These are phyloP conservation scores for Psylliodes chrysocephalus DNA, from an alignment of 2,888 invertebrate genomes.

Conservation along the genomic window DNA sequence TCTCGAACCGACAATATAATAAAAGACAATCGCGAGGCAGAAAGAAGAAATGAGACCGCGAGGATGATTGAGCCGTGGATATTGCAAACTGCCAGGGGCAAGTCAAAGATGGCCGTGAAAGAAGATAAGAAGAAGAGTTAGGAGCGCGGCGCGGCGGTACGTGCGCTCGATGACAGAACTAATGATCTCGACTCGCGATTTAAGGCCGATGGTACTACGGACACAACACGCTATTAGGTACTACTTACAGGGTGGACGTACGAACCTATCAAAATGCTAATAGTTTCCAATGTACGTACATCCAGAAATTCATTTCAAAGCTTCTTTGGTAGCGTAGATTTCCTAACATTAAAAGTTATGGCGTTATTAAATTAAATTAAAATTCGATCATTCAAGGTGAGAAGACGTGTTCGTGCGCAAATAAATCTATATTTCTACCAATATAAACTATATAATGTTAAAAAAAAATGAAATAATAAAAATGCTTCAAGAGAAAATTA, in stretches of 20 bases:
- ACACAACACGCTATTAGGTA: conserved; percentile 41
- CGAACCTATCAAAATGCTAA: background rate
- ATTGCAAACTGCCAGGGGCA: conserved; percentile 58
- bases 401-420: too few relatives aligned
- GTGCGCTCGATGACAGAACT: conserved; percentile 55
- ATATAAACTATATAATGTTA: too few relatives aligned
- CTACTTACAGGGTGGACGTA: conserved; percentile 34
- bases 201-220: conserved; percentile 43
- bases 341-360: too few relatives aligned
- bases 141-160: conserved; percentile 48
- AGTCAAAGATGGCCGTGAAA: conserved; percentile 54
- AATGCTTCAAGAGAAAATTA: too few relatives aligned
- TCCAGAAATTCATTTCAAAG: too few relatives aligned
- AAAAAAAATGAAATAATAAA: too few relatives aligned
- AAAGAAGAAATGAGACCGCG: conserved; percentile 62
- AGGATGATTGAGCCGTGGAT: conserved; percentile 63
- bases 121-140: conserved; percentile 38
- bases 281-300: too few relatives aligned
- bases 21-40: conserved; percentile 64
- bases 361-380: too few relatives aligned
- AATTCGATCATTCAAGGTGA: too few relatives aligned
- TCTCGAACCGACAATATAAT: conserved; percentile 63
- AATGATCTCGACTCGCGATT: conserved; percentile 53
- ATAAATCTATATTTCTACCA: too few relatives aligned
- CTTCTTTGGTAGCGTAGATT: too few relatives aligned